Base-by-base conservation (phyloP, 2,113 vertebrate species). In the Marmota monax region DNA sequence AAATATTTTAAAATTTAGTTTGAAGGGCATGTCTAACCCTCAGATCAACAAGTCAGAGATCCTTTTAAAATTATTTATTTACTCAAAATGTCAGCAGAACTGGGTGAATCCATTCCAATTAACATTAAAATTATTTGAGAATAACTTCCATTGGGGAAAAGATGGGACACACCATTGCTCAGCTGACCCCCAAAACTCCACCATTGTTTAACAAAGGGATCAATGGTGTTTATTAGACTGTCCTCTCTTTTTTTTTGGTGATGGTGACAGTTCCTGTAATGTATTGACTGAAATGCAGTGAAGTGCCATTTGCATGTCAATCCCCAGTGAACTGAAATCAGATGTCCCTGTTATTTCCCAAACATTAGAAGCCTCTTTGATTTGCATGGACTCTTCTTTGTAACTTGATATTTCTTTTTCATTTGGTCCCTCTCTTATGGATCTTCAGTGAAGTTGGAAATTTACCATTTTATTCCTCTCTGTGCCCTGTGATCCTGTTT, bases 11-110 rank as follows among this genome's bases (percentile, higher is more conserved):
- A 86, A 39, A 61, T 88, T 73, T 61, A 95, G 83, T 92, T 92
- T 74, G 95, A 96, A 11, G 53, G 61, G 89, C 23, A 90, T 1
- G 22, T 16, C 34, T 79, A 56, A 90, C 45, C 11, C 92, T 67
- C 42, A 65, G 29, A 73, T 53, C 12, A 74, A 83, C 23, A 29
- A 61, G 86, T 61, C 0, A 88, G 69, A 39, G 32, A 58, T 84
- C 91, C 11, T 77, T 96, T 82, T 63, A 53, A 78, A 80, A 95
- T 84, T 65, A n/a, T 93, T 94, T 53, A 78, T 7, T 88, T 84
- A 74, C 5, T 73, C 42, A 42, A 74, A 92, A 80, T 73, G n/a
- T 29, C 45, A 76, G 61, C 16, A 84, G 65, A 79, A 74, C 29
- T 84, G 56, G 85, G 65, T 29, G 29, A 78, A 56, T 56, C 0